phyloP scores from a whole-genome alignment of 2,113 vertebrate genomes.

The Petrocephalus zakoni region DNA sequence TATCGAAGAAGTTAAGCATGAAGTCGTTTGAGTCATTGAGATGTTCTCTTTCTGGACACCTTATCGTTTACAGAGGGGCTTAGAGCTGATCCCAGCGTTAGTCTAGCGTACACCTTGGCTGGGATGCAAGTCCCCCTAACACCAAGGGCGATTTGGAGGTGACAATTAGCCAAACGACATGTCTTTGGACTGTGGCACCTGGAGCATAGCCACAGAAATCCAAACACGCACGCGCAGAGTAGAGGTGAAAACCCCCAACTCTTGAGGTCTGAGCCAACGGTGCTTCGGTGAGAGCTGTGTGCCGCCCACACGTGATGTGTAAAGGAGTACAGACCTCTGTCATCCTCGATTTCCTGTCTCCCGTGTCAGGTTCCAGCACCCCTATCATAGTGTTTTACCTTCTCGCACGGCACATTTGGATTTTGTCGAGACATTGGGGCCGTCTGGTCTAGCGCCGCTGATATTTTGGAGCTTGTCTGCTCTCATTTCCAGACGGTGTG shows the following conservation, averaged over 20 bases:
- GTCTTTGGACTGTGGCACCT: background rate
- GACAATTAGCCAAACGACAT: background rate
- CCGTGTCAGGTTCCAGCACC: background rate
- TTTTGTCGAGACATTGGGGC: background rate
- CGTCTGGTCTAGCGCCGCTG: background rate
- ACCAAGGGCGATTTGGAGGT: background rate
- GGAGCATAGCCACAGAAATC: background rate
- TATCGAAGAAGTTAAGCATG: background rate
- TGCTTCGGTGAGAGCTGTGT: background rate
- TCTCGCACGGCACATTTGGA: background rate
- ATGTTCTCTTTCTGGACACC: background rate
- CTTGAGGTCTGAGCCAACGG: background rate
- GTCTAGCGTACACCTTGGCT: background rate
- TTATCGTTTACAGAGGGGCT: background rate
- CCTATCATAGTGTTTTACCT: background rate
- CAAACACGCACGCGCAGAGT: background rate
- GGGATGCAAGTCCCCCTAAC: background rate
- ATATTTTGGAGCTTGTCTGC: background rate
- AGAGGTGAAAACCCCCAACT: background rate
- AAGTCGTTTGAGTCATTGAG: background rate
- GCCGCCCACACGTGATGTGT: background rate
- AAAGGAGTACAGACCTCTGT: background rate
- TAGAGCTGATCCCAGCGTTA: background rate
- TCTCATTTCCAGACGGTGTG: background rate
- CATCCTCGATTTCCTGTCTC: background rate